Base-by-base conservation (phyloP, 2,888 invertebrate genomes). In the Andrena trimmerana region DNA sequence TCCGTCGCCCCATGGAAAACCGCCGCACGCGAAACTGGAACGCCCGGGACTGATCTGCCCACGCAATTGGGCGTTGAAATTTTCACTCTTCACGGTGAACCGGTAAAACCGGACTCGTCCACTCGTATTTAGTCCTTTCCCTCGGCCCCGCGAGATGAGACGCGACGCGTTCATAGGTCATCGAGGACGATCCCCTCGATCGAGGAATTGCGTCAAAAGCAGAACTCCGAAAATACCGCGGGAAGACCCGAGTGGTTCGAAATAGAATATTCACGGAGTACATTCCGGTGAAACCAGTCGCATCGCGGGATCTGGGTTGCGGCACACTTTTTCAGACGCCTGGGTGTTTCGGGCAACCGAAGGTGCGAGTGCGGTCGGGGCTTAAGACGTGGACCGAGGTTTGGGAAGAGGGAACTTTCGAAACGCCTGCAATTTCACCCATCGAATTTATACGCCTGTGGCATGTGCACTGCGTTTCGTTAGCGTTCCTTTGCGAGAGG, bases 251-350 rank as follows among this genome's bases (percentile, higher is more conserved):
- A 24, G 24, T 29, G 8, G 16, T 16, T 70, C 74, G 63, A 69
- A 79, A 65, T 68, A 24, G 48, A 54, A 74, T 68, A 73, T 48
- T 73, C 59, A 13, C 42, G 57, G n/a, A 50, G 78, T 66, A 69
- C 67, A 75, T 83, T 71, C 66, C 75, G 84, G 88, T 88, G 86
- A 89, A 90, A 88, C 75, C 86, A 78, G 81, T 74, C 78, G 66
- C 77, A 75, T 74, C 78, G 69, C 33, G 54, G 24, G 86, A 91
- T 88, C 88, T 88, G 86, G 90, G 90, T 90, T 90, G 71, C 71
- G 90, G 73, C 89, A 90, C 80, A 90, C 90, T 90, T 90, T 88
- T 90, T 87, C 84, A 66, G 16, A 52, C 66, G 42, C 16, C n/a
- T 54, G 36, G n/a, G 50, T 50, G 52, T 71, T 73, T 48, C 75